Base-by-base conservation (phyloP, 1,140 invertebrate genomes). In the Psix sp. region DNA sequence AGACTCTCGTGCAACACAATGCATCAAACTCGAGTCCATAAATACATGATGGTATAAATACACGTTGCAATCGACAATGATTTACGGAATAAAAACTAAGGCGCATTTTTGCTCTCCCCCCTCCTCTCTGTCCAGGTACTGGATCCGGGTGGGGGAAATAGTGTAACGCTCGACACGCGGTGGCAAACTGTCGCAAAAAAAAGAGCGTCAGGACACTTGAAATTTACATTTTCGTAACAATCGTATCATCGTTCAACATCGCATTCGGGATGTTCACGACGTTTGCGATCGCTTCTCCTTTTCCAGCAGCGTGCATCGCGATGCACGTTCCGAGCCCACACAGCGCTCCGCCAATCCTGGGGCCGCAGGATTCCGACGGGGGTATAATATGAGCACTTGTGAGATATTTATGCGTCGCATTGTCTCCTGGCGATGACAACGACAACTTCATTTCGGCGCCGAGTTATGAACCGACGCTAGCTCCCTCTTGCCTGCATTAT, bases 401-500 rank as follows among this genome's bases (percentile, higher is more conserved):
- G 75, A 80, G 77, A 86, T 85, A 86, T 86, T 86, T 86, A 86
- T 85, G 83, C 80, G 79, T 67, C 76, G 78, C 79, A 85, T 86
- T 85, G 84, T 86, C 79, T 83, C 74, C 54, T 48, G 59, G 73
- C 78, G 78, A 82, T 80, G 79, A 81, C 82, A 79, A 80, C 81
- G 82, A 84, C 82, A 83, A 84, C 82, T 86, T 86, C 78, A 84
- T 86, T 82, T 78, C 77, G 79, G 63, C 77, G 72, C 70, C 74
- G 76, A 82, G 81, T 83, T 84, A 84, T 82, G 81, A 84, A 83
- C 76, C 66, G 59, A 56, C 51, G 38, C 33, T 29, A n/a, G n/a
- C 40, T 3, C 15, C 3, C 21, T 45, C 43, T 35, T 29, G n/a
- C 24, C 29, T 24, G 48, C 56, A 54, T 73, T 74, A 74, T 71